These are phyloP conservation scores for Dendrolimus houi DNA, from an alignment of 2,888 invertebrate species.

Conservation along the genomic window DNA sequence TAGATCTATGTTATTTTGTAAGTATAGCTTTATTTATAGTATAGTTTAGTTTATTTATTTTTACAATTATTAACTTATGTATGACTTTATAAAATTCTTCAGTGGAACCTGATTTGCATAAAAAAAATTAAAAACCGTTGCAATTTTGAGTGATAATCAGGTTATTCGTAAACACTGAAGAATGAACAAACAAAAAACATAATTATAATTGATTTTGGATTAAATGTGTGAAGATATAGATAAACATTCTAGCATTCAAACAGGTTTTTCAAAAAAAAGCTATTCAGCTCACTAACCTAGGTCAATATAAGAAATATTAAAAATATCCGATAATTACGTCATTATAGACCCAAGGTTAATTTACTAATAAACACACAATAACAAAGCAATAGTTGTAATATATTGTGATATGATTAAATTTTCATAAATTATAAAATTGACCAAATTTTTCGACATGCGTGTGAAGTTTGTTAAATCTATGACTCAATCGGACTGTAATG, in stretches of 20 bases:
- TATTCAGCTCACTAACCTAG: not conserved
- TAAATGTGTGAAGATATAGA: constrained; percentile 1
- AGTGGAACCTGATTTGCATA: too few species aligned
- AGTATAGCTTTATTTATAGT: too few species aligned
- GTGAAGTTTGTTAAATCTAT: not conserved
- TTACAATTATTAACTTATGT: too few species aligned
- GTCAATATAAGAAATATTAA: not conserved
- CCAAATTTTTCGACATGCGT: not conserved
- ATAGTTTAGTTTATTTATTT: too few species aligned
- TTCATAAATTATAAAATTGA: not conserved
- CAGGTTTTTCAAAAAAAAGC: not conserved
- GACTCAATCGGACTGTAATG: not conserved
- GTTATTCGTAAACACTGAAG: too few species aligned
- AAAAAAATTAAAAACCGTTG: too few species aligned
- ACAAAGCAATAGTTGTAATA: not conserved
- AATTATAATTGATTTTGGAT: too few species aligned
- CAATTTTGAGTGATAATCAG: too few species aligned
- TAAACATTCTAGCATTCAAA: not conserved
- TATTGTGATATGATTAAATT: not conserved
- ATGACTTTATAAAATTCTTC: too few species aligned
- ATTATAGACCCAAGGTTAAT: not conserved
- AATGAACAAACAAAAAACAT: too few species aligned
- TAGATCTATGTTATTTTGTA: too few species aligned
- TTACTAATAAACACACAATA: not conserved
- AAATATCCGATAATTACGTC: not conserved